Percentiles rank a stretch among this genome's conserved stretches.
These are phyloP conservation scores for Plutella xylostella DNA, from an alignment of 2,888 invertebrate species.

Conservation along the genomic window DNA sequence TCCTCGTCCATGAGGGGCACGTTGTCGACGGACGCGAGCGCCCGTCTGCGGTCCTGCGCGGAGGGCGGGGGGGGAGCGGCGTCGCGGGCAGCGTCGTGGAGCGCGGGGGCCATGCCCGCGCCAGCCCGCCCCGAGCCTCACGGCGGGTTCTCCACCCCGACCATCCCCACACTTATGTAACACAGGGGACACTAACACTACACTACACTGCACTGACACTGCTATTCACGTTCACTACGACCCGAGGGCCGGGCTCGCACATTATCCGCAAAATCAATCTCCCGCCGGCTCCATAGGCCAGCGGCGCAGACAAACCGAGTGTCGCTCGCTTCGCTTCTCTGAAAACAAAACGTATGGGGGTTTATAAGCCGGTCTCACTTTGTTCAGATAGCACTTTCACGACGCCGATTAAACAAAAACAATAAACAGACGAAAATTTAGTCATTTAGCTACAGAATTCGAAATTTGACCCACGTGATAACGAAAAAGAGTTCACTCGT, in stretches of 20 bases:
- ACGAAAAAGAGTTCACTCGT: slow-evolving; percentile 53
- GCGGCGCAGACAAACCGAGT: slow-evolving; percentile 29
- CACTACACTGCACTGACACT: slow-evolving; percentile 35
- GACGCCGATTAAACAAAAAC: slow-evolving; percentile 17
- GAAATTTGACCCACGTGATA: slow-evolving; percentile 69
- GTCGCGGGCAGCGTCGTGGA: slow-evolving; percentile 90
- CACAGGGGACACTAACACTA: slow-evolving; percentile 28
- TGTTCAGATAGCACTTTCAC: slow-evolving; percentile 26
- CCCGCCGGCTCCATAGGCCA: slow-evolving; percentile 51
- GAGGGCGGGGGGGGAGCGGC: slow-evolving; percentile 64
- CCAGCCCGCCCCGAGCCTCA: slow-evolving; percentile 52
- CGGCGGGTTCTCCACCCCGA: slow-evolving; percentile 33
- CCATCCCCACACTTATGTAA: slow-evolving; percentile 59
- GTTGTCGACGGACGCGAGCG: slow-evolving; percentile 65
- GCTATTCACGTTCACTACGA: slow-evolving; percentile 8
- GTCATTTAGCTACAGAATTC: slow-evolving; percentile 34
- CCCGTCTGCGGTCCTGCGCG: slow-evolving; percentile 42
- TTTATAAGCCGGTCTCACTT: slow-evolving; percentile 48
- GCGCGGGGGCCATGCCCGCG: slow-evolving; percentile 94
- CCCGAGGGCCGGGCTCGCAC: slow-evolving; percentile 20
- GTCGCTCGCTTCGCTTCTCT: slow-evolving; percentile 49
- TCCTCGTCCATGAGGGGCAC: slow-evolving; percentile 71
- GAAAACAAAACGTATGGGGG: slow-evolving; percentile 47
- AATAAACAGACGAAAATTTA: slow-evolving; percentile 24
- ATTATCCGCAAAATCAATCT: slow-evolving; percentile 35